Percentiles rank a stretch among this genome's conserved stretches.
Conservation (phyloP, 2,797 vertebrate genomes). For the Chrosomus eos region DNA sequence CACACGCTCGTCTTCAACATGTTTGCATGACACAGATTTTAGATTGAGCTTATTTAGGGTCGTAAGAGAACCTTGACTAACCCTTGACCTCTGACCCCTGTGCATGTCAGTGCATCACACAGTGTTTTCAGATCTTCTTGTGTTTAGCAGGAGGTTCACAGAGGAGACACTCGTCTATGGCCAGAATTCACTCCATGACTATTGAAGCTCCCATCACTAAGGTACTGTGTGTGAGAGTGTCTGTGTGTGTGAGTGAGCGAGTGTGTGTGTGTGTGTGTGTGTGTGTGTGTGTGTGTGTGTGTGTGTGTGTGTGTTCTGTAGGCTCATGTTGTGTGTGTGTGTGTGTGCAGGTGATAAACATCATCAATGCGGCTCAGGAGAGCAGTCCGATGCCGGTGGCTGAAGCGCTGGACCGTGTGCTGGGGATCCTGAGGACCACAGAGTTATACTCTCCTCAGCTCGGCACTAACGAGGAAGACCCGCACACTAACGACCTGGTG, state of each 20-base stretch:
- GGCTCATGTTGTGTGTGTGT: neutral
- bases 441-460: slow-evolving; percentile 96
- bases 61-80: neutral
- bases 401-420: slow-evolving; percentile 92
- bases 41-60: neutral
- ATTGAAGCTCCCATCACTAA: slow-evolving; percentile 99
- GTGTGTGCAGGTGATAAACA: slow-evolving; percentile 89
- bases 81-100: neutral
- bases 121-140: slow-evolving; percentile 4
- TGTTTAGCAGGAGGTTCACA: slow-evolving; percentile 85
- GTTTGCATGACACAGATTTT: neutral
- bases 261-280: neutral
- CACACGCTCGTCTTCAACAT: neutral
- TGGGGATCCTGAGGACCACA: slow-evolving; percentile 94
- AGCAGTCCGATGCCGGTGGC: slow-evolving; percentile 92
- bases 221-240: slow-evolving; percentile 72
- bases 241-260: neutral
- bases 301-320: neutral
- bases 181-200: slow-evolving; percentile 97
- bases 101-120: no score
- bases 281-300: neutral
- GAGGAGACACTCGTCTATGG: slow-evolving; percentile 94
- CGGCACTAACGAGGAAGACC: slow-evolving; percentile 92
- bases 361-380: slow-evolving; percentile 96
- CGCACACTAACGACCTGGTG: slow-evolving; percentile 95